Evolutionary conservation across 1,140 invertebrate genomes (phyloP), one percentile per base, ranked within the genome.

Genomic region (Tetramorium simillimum): DNA sequence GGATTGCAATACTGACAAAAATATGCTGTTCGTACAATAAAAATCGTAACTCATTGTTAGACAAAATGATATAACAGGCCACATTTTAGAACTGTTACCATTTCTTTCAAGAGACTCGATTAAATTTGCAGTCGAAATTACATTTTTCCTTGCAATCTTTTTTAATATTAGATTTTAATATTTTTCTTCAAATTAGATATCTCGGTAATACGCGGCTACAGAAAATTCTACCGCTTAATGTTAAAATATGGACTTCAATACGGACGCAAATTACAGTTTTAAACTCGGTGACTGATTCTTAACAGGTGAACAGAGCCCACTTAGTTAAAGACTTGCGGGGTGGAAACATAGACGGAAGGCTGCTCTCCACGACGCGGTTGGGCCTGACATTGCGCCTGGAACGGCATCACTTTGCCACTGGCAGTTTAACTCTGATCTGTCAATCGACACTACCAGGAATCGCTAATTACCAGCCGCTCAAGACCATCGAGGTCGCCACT

Each of bases 391-490:
- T 94, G 24, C 86, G 77, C 6, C 87, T 95, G 33, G 92, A 94
- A 62, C 89, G 92, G 6, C 73, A 92, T 0, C 94, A 95, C 82
- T 95, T 95, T 87, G 90, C 90, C 6, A 88, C 90, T 3, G 94
- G 94, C 56, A 94, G 88, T 46, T 76, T 95, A 49, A 88, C 82
- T 24, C 78, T 95, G 69, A 89, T 81, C n/a, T 95, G 95, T 70
- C 92, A 91, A 70, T 93, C 95, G 9, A 90, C 62, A 24, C 75
- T 95, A 60, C 93, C 94, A 24, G 93, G 88, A 37, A 91, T 95
- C 37, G 77, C 90, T 9, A 86, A 88, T 0, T 69, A 67, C 1
- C 85, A 73, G 28, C 14, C 88, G 1, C 81, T 92, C 40, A 88
- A 88, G 49, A 92, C 62, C 18, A 91, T 91, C 46, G 90, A 86